These are phyloP conservation scores for Germaria angustata DNA, from an alignment of 2,888 invertebrate genomes.

Conservation along the genomic window DNA sequence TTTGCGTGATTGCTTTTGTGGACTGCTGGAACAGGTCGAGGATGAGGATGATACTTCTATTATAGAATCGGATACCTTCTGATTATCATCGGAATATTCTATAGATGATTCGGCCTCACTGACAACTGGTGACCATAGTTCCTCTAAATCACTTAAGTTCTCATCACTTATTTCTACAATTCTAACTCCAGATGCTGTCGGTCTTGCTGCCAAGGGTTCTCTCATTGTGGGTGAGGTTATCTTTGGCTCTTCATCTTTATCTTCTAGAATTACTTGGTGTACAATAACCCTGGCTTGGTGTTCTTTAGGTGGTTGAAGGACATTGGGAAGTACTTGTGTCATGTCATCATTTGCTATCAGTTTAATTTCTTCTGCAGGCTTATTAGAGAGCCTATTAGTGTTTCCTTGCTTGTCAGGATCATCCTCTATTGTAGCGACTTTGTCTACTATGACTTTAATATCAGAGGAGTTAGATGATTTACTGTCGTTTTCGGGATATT, in stretches of 20 bases:
- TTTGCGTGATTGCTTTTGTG: slow-evolving; percentile 79
- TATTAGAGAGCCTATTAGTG: too few species aligned
- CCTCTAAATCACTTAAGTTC: slow-evolving; percentile 78
- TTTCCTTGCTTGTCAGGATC: neutral
- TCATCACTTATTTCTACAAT: slow-evolving; percentile 79
- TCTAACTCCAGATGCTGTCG: slow-evolving; percentile 68
- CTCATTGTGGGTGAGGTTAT: slow-evolving; percentile 66
- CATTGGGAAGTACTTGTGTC: neutral
- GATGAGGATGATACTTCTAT: slow-evolving; percentile 32
- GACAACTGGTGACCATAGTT: slow-evolving; percentile 81
- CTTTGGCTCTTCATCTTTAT: slow-evolving; percentile 30
- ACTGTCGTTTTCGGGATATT: neutral
- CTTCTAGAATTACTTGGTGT: slow-evolving; percentile 68
- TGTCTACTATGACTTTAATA: slow-evolving; percentile 3
- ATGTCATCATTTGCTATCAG: neutral
- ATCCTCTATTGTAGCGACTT: neutral
- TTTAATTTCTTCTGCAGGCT: neutral
- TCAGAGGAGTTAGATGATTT: too few species aligned
- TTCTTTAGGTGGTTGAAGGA: neutral
- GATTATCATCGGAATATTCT: slow-evolving; percentile 69
- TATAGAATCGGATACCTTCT: slow-evolving; percentile 76
- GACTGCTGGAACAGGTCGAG: neutral
- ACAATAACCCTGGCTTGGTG: slow-evolving; percentile 73
- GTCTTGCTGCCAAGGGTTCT: slow-evolving; percentile 8
- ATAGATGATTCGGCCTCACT: slow-evolving; percentile 84